These are phyloP conservation scores for Cryptocheilus praepositus DNA, from an alignment of 2,888 invertebrate genomes.

Conservation along the genomic window DNA sequence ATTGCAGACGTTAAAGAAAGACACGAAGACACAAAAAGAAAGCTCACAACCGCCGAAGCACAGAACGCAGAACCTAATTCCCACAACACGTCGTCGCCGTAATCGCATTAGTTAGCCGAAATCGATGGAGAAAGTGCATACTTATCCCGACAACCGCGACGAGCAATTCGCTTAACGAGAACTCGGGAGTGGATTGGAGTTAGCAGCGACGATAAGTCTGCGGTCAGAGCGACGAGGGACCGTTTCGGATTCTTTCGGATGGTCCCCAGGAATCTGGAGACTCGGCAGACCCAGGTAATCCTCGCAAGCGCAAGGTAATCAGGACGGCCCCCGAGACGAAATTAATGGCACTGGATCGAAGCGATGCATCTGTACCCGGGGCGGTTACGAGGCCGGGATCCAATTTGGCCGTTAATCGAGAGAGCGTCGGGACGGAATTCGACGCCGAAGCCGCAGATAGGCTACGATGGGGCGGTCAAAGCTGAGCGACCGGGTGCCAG, in stretches of 20 bases:
- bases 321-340: conserved; percentile 54
- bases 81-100: not conserved
- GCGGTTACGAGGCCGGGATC: conserved; percentile 53
- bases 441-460: conserved; percentile 41
- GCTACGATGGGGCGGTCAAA: conserved; percentile 25
- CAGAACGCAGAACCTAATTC: too few relatives aligned
- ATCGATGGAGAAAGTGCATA: conserved; percentile 29
- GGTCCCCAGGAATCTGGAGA: conserved; percentile 13
- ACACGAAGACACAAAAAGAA: too few relatives aligned
- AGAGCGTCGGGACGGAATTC: conserved; percentile 47
- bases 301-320: conserved; percentile 58
- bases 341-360: conserved; percentile 63
- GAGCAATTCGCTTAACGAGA: conserved; percentile 38
- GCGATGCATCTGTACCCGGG: conserved; percentile 63
- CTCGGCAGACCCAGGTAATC: conserved; percentile 51
- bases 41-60: too few relatives aligned
- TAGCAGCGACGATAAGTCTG: conserved; percentile 50
- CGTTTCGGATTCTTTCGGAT: conserved; percentile 39
- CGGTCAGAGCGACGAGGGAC: conserved; percentile 39
- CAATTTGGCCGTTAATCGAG: conserved; percentile 67
- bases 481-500: conserved; percentile 12
- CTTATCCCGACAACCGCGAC: not conserved
- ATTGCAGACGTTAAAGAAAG: too few relatives aligned
- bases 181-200: conserved; percentile 21
- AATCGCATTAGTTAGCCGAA: conserved; percentile 2